A percentile compares a stretch with the other conserved stretches of the same genome.
Evolutionary conservation across 2,797 vertebrate species (phyloP).

Genomic region (Paramormyrops hopkinsi): DNA sequence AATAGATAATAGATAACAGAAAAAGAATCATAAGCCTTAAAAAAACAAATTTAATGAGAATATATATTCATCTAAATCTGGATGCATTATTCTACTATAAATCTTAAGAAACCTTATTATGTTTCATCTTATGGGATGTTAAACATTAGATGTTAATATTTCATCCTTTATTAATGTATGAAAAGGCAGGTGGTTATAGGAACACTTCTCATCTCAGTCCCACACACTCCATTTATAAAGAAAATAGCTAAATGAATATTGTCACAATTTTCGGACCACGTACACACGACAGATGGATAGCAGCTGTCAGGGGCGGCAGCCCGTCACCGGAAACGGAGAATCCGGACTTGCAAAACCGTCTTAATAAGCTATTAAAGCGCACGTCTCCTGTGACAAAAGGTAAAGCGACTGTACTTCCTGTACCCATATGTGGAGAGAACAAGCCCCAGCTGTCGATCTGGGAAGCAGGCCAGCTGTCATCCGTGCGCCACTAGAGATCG

Average conservation of each 20-base stretch:
- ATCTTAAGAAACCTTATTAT: not conserved
- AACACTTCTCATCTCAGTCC: not conserved
- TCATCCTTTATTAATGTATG: not conserved
- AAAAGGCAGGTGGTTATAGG: not conserved
- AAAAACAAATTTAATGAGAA: not conserved
- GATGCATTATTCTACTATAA: not conserved
- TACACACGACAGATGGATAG: not conserved
- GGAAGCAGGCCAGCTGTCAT: slow-evolving; percentile 34
- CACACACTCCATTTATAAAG: not conserved
- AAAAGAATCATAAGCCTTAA: not conserved
- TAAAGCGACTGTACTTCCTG: slow-evolving; percentile 17
- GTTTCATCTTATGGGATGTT: not conserved
- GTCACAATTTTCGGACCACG: not conserved
- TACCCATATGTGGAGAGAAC: slow-evolving; percentile 46
- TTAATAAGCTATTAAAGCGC: slow-evolving; percentile 13
- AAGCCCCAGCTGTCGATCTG: slow-evolving; percentile 38
- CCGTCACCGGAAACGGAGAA: not conserved
- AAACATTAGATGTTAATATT: not conserved
- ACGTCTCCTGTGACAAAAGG: slow-evolving; percentile 16
- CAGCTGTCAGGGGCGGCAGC: not conserved
- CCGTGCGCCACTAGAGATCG: slow-evolving; percentile 34
- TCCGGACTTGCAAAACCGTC: not conserved
- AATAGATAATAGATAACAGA: not conserved
- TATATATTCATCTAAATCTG: not conserved
- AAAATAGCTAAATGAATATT: not conserved